phyloP scores from a whole-genome alignment of 2,888 invertebrate species.

The Drosophila stalkeri region DNA sequence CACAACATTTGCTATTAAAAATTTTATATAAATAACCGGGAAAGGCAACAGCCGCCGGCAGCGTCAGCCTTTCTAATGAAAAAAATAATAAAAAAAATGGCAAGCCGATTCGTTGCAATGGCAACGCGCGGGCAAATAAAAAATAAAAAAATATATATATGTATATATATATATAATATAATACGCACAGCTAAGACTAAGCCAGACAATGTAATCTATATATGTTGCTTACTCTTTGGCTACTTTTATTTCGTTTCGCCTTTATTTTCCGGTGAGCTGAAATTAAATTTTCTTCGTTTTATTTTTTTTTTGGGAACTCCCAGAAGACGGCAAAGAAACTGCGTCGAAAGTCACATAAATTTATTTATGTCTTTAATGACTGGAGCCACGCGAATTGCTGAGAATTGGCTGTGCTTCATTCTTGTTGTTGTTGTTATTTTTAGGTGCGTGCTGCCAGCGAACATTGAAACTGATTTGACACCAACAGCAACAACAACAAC shows the following conservation, averaged over 20 bases:
- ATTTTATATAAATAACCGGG: constrained; percentile 26
- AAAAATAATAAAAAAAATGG: constrained; percentile 27
- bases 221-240: constrained; percentile 33
- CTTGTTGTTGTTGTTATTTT: constrained; percentile 29
- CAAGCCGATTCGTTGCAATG: constrained; percentile 62
- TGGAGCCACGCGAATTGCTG: constrained; percentile 74
- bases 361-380: constrained; percentile 83
- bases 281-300: constrained; percentile 51
- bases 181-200: constrained; percentile 26
- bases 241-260: constrained; percentile 7
- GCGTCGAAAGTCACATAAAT: constrained; percentile 80
- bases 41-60: constrained; percentile 3
- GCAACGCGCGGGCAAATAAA: constrained; percentile 51
- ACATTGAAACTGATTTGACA: constrained; percentile 79
- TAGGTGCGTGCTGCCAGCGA: constrained; percentile 64
- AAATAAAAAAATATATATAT: constrained; percentile 7
- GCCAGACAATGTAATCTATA: constrained; percentile 61
- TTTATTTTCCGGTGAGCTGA: constrained; percentile 20
- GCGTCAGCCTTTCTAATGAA: constrained; percentile 25
- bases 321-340: constrained; percentile 47
- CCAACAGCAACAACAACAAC: constrained; percentile 49
- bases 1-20: constrained; percentile 52
- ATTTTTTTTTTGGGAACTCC: constrained; percentile 49
- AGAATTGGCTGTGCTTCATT: constrained; percentile 65
- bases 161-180: constrained; percentile 41